Conservation (phyloP, 2,797 vertebrate species). For the Coendou prehensilis region DNA sequence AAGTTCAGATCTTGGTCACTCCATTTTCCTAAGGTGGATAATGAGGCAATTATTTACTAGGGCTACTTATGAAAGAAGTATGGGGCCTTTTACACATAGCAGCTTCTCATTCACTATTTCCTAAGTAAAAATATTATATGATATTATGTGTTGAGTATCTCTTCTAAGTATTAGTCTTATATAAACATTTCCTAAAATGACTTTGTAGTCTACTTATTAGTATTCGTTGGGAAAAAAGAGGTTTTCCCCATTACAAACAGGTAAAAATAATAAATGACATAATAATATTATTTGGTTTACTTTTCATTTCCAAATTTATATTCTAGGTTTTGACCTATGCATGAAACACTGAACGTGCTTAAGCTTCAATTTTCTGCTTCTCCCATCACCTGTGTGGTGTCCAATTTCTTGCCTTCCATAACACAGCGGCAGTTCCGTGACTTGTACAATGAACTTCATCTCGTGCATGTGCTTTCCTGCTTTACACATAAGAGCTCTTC, state of each 20-base stretch:
- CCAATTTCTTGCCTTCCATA: background rate
- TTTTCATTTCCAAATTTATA: conserved; percentile 44
- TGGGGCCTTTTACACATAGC: background rate
- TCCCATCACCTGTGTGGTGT: background rate
- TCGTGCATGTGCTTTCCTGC: background rate
- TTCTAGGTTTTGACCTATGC: background rate
- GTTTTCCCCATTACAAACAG: conserved; percentile 13
- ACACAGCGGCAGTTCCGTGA: background rate
- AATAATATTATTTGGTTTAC: background rate
- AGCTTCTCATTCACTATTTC: background rate
- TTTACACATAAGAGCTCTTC: conserved; percentile 17
- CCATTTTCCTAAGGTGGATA: background rate
- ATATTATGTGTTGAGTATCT: background rate
- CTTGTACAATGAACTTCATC: background rate
- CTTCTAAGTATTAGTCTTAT: background rate
- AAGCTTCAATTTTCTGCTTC: background rate
- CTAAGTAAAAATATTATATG: background rate
- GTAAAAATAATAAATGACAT: conserved; percentile 3
- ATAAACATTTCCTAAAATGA: conserved; percentile 40
- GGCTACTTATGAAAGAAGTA: background rate
- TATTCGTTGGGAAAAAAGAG: background rate
- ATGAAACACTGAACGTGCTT: background rate
- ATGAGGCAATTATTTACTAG: background rate
- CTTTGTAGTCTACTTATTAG: conserved; percentile 25
- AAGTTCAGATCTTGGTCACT: background rate